A percentile compares a stretch with the other conserved stretches of the same genome.
Evolutionary conservation across 2,888 invertebrate genomes (phyloP).

Genomic region (Caenorhabditis sp.): DNA sequence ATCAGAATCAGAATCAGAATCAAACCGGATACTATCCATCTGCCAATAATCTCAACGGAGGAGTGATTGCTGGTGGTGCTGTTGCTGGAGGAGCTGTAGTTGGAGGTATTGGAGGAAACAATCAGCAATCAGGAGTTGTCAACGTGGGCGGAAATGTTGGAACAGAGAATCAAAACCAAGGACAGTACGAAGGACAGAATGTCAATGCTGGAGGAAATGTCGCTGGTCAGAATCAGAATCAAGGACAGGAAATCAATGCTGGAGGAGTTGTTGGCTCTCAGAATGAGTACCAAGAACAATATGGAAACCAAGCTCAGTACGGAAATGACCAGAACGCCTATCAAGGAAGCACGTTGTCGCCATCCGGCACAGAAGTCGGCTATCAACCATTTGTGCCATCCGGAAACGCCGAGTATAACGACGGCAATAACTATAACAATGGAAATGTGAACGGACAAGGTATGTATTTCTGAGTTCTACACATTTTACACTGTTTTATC

Average conservation of each 20-base stretch:
- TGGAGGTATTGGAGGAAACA: conserved; percentile 19
- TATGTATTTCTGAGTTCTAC: background rate
- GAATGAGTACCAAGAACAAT: conserved; percentile 10
- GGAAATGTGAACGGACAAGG: background rate
- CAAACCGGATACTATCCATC: conserved; percentile 12
- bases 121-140: background rate
- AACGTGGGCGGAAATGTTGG: conserved; percentile 18
- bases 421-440: conserved; percentile 6
- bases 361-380: conserved; percentile 45
- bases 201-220: conserved; percentile 14
- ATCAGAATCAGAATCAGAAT: conserved; percentile 33
- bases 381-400: conserved; percentile 53
- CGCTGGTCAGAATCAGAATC: conserved; percentile 1
- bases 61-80: conserved; percentile 36
- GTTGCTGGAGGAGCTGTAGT: conserved; percentile 13
- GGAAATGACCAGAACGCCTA: conserved; percentile 2
- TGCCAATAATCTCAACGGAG: conserved; percentile 34
- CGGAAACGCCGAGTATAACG: conserved; percentile 41
- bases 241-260: background rate
- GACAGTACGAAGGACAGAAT: conserved; percentile 11
- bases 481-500: background rate
- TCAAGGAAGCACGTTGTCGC: conserved; percentile 43
- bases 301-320: conserved; percentile 3
- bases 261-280: conserved; percentile 6
- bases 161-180: conserved; percentile 4